Evolutionary conservation across 64 coral and sea anemone genomes (phyloP), one percentile per base, ranked within the genome.

Genomic region (Dendronephthya gigantea): DNA sequence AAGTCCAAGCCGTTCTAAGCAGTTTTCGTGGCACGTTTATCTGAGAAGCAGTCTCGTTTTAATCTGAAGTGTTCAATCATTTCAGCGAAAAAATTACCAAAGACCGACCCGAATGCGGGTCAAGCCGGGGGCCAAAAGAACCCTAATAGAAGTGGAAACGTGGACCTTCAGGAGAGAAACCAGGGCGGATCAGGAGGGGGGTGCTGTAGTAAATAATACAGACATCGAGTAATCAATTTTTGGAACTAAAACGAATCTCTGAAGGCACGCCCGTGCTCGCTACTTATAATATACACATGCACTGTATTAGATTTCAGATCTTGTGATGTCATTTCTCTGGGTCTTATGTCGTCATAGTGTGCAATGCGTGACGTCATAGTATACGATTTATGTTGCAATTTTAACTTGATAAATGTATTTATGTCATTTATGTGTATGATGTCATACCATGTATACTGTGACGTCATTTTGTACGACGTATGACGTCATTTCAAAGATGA

Each of bases 171-270:
- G 2, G 95, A 98, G 62, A 87, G 87, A 22, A 98, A 92, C 65
- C 92, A 90, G 25, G 86, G 88, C 33, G 89, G 83, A 10, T 84
- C 87, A 11, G 70, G 92, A 37, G 95, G 95, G 36, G n/a, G n/a
- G n/a, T n/a, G n/a, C n/a, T 98, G 95, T 51, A 93, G 95, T 93
- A 98, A 98, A 98, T 98, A 85, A 90, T 56, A 50, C 87, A 7
- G 19, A 66, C 58, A 66, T 30, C 19, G 36, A 4, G 36, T 35
- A 36, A 79, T 79, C 0, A 36, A 36, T 35, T 39, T 3, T 36
- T 19, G 72, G 29, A 79, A 79, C 72, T 79, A 79, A 7, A 79
- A 5, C 19, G 15, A 39, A 39, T 30, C 27, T 33, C 72, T 39
- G 36, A 34, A 34, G 32, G 36, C 36, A 39, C n/a, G n/a, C n/a